Evolutionary conservation across 64 coral and sea anemone genomes (phyloP), one percentile per base, ranked within the genome.

Genomic region (Astreopora myriophthalma): DNA sequence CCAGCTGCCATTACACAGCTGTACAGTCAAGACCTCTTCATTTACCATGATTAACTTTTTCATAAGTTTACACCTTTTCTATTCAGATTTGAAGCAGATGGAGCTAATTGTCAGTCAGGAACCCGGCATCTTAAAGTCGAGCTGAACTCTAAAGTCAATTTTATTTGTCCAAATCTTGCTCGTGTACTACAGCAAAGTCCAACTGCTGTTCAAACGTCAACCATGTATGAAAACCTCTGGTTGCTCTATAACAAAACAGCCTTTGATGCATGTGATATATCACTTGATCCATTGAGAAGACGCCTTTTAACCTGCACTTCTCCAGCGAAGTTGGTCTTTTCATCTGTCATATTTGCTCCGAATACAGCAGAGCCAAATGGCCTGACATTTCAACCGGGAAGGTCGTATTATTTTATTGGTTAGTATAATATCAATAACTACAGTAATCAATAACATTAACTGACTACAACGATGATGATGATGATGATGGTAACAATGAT

Each of bases 181-280:
- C 34, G 32, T 63, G 52, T 83, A 12, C 8, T 83, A n/a, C 8
- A 65, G 22, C n/a, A 33, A 10, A 27, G 51, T 35, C 6, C 3
- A 37, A 6, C 16, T 3, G 55, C 16, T 10, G 34, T 65, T 38
- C 34, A 33, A 37, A 37, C 33, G 34, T n/a, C 79, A 37, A 33
- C 32, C 51, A 83, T 64, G 79, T 83, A 39, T 25, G 79, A 83
- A 64, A 83, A 83, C 12, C 52, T 83, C 20, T 83, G 79, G 79
- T 22, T 83, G 6, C 23, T 83, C 1, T 24, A 83, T 17, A 64
- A 38, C 10, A 64, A 38, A 64, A 2, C 30, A 25, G 49, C 19
- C 9, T 83, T 83, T 64, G 32, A 83, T 4, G 36, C 24, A 14
- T 83, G 79, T 25, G 31, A 64, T n/a, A 25, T 19, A 25, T 25